Evolutionary conservation across 1,140 invertebrate genomes (phyloP).

Genomic region (Temnothorax longispinosus): DNA sequence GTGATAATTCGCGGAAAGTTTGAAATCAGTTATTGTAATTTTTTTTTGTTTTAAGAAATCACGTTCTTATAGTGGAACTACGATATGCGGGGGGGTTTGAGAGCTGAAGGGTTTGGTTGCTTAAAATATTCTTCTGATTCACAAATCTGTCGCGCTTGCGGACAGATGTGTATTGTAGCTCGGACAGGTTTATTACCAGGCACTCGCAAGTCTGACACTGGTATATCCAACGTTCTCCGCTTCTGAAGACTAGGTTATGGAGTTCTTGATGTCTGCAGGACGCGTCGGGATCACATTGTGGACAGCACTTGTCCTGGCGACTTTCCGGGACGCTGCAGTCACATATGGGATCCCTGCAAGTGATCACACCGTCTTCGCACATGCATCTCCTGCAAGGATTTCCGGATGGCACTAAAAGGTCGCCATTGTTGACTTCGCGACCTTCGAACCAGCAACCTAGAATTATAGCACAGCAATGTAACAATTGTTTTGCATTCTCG

Average conservation of each 20-base stretch:
- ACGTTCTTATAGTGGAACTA: background rate
- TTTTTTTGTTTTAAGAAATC: background rate
- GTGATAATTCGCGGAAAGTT: background rate
- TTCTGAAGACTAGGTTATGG: constrained; percentile 90
- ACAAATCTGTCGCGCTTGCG: background rate
- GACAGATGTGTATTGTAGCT: background rate
- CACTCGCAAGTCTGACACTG: constrained; percentile 97
- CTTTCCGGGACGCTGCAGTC: constrained; percentile 87
- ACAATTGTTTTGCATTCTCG: background rate
- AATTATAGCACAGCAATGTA: constrained; percentile 34
- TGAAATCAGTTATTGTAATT: background rate
- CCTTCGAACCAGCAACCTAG: constrained; percentile 89
- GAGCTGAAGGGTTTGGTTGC: background rate
- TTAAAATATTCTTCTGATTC: background rate
- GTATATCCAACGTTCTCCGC: constrained; percentile 94
- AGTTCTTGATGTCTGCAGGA: constrained; percentile 93
- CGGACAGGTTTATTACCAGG: constrained; percentile 87
- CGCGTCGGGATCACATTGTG: constrained; percentile 90
- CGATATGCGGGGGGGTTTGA: background rate
- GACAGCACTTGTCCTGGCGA: constrained; percentile 90
- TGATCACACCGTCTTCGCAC: constrained; percentile 88
- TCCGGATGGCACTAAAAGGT: constrained; percentile 84
- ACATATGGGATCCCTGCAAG: constrained; percentile 88
- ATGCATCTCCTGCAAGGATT: constrained; percentile 88
- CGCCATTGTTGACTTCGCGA: constrained; percentile 87